Percentiles rank a stretch among this genome's conserved stretches.
These are phyloP conservation scores for Muscidifurax raptorellus DNA, from an alignment of 1,140 invertebrate species.

Conservation along the genomic window DNA sequence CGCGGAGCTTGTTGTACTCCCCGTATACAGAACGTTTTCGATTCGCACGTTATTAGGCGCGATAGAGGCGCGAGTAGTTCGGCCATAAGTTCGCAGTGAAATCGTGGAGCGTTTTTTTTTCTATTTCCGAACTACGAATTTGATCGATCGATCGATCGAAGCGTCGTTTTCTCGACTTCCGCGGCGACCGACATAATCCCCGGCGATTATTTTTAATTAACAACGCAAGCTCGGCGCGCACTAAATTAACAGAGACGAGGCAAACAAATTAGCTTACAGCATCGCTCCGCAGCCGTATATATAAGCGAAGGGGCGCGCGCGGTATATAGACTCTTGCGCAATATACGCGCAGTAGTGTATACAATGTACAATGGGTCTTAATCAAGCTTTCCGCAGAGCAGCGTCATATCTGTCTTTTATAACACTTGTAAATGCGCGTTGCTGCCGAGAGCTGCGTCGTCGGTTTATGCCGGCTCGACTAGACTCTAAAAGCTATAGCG, in stretches of 20 bases:
- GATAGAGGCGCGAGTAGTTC: background rate
- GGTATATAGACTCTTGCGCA: too few species aligned
- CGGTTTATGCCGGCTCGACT: background rate
- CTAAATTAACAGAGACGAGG: background rate
- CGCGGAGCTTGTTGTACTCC: background rate
- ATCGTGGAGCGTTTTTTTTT: too few species aligned
- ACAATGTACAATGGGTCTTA: slow-evolving; percentile 10
- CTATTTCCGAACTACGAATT: too few species aligned
- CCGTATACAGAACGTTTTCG: too few species aligned
- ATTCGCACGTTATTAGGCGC: background rate
- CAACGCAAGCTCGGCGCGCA: background rate
- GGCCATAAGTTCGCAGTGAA: background rate
- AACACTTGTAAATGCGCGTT: background rate
- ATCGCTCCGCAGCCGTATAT: too few species aligned
- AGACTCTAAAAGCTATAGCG: background rate
- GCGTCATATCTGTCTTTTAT: background rate
- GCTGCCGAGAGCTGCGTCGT: background rate
- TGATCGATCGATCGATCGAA: too few species aligned
- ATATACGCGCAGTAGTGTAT: too few species aligned
- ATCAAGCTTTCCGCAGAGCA: background rate
- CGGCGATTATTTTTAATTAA: background rate
- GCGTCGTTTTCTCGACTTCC: too few species aligned
- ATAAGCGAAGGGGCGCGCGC: too few species aligned
- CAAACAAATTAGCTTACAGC: background rate
- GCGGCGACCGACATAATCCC: background rate